Percentiles rank a stretch among this genome's conserved stretches.
phyloP scores from a whole-genome alignment of 92 coral and sea anemone species.

The Siderastrea siderea region DNA sequence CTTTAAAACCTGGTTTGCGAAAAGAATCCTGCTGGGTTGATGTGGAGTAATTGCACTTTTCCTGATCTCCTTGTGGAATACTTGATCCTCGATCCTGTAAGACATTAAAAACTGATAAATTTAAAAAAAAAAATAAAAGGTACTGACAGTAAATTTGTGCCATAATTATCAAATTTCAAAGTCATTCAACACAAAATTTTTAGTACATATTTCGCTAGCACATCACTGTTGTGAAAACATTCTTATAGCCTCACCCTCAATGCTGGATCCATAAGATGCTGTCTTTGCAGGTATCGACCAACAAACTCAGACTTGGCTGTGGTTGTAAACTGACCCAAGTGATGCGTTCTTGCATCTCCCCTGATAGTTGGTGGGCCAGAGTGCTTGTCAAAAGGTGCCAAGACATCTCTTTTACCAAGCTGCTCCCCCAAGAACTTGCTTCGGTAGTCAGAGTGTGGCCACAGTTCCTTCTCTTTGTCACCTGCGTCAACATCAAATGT shows the following conservation, averaged over 20 bases:
- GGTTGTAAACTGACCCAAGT: slow-evolving; percentile 87
- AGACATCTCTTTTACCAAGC: slow-evolving; percentile 57
- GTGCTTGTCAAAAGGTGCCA: slow-evolving; percentile 60
- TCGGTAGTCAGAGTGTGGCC: slow-evolving; percentile 95
- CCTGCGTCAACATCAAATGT: slow-evolving; percentile 49
- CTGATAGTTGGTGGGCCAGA: slow-evolving; percentile 85
- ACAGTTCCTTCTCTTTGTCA: slow-evolving; percentile 91
- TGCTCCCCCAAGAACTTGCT: slow-evolving; percentile 89
- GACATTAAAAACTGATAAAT: background rate
- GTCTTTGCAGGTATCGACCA: slow-evolving; percentile 76
- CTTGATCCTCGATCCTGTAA: slow-evolving; percentile 86
- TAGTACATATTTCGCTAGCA: background rate
- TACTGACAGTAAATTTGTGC: background rate
- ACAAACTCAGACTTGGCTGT: slow-evolving; percentile 90
- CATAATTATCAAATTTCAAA: too few relatives aligned
- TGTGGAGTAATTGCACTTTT: slow-evolving; percentile 84
- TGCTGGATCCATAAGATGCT: slow-evolving; percentile 73
- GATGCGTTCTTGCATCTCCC: slow-evolving; percentile 90
- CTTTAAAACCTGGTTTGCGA: slow-evolving; percentile 35
- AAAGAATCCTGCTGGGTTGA: slow-evolving; percentile 91
- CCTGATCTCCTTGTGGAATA: slow-evolving; percentile 97
- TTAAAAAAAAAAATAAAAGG: background rate
- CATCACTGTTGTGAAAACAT: background rate
- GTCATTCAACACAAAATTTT: too few relatives aligned
- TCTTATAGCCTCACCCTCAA: slow-evolving; percentile 64